Conservation (phyloP, 2,888 invertebrate genomes). For the Neria commutata region DNA sequence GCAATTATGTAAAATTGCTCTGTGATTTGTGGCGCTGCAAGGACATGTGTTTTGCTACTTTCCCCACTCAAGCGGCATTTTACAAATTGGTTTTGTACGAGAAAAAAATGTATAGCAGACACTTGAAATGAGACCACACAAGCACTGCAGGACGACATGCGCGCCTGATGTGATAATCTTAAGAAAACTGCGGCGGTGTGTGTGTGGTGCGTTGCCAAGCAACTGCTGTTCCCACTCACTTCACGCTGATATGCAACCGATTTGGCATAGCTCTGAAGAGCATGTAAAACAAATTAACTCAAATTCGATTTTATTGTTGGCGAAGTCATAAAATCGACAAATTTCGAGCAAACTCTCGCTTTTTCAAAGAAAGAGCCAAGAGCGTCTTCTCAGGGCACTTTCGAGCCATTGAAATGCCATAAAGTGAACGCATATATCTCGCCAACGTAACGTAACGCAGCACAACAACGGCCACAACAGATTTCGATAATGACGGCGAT, state of each 20-base stretch:
- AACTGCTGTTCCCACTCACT: too few species aligned
- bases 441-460: neutral
- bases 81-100: neutral
- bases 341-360: neutral
- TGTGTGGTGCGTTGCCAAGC: neutral
- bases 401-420: neutral
- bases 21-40: conserved; percentile 6
- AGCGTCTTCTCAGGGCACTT: neutral
- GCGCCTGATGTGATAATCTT: neutral
- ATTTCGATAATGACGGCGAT: conserved; percentile 47
- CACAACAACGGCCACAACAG: conserved; percentile 50
- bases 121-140: neutral
- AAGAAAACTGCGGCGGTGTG: neutral
- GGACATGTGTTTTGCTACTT: conserved; percentile 22
- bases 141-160: too few species aligned
- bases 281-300: neutral
- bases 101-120: neutral
- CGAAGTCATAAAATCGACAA: neutral
- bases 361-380: too few species aligned
- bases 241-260: too few species aligned
- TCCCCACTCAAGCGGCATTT: neutral
- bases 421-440: neutral
- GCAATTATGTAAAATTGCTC: neutral
- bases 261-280: neutral
- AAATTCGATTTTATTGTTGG: neutral